Evolutionary conservation across 2,113 vertebrate species (phyloP).

Genomic region (Clarias gariepinus): DNA sequence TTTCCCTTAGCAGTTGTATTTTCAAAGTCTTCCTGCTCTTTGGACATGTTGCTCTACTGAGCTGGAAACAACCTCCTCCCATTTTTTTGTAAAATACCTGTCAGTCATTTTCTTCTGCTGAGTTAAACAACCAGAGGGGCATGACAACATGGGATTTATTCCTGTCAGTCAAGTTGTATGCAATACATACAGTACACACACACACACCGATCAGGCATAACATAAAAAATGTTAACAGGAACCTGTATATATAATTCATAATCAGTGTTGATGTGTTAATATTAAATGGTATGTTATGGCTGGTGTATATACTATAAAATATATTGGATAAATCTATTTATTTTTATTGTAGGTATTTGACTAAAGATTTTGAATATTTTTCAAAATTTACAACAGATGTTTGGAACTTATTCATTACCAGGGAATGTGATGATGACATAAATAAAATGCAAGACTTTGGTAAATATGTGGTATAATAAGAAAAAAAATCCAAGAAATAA

Average conservation of each 20-base stretch:
- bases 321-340: no score
- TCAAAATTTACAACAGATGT: not conserved
- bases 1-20: not conserved
- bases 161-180: slow-evolving; percentile 6
- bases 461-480: not conserved
- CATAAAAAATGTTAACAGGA: no score
- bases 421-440: not conserved
- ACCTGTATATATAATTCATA: no score
- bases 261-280: no score
- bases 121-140: slow-evolving; percentile 10
- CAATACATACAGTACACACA: no score
- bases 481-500: not conserved
- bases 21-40: not conserved
- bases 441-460: not conserved
- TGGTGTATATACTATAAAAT: no score
- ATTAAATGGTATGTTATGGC: no score
- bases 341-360: no score
- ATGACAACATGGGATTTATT: slow-evolving; percentile 22
- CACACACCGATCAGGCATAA: no score
- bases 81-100: slow-evolving; percentile 24
- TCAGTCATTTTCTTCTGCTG: slow-evolving; percentile 30
- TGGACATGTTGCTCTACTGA: slow-evolving; percentile 2
- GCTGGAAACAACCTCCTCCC: not conserved
- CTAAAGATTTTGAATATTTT: no score
- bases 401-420: not conserved